Base-by-base conservation (phyloP, 1,140 invertebrate genomes). In the Asbolus verrucosus region DNA sequence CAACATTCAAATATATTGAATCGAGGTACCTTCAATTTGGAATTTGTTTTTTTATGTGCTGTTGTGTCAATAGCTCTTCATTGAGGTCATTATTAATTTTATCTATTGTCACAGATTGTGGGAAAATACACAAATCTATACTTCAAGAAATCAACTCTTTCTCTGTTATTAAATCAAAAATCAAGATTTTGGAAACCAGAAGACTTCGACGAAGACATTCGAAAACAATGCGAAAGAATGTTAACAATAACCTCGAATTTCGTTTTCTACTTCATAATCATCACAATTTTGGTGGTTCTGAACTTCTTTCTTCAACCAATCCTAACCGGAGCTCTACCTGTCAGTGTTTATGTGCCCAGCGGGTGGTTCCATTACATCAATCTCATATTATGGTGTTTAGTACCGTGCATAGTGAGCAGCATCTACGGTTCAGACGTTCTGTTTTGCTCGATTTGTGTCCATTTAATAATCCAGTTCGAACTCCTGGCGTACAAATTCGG, bases 291-390 rank as follows among this genome's bases (percentile, higher is more conserved):
- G 4, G 46, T 54, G 0, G 13, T 54, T 1, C 11, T 54, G 46
- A 54, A 54, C 27, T 54, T 54, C 27, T 54, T 54, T 27, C 46
- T 54, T 9, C 46, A 54, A 54, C 46, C 46, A 0, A 54, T 54
- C 27, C 4, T 54, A 5, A 54, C 46, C 0, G 46, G 46, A 1
- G 46, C 24, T 54, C 21, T 54, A 13, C 46, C 46, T 0, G 46
- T 54, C 2, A 19, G 46, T n/a, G 46, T 54, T 2, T 54, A 54
- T 6, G 46, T 54, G 6, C 46, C 46, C 0, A 1, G 13, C 6
- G 46, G 46, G 6, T 54, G 46, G 46, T 54, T 54, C 11, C 46
- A 54, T 8, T 24, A 27, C 9, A 54, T 54, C 5, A 54, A 54
- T 27, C 27, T 27, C 2, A 24, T 14, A 0, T 54, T 13, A 1